Conservation (phyloP, 1,140 invertebrate species). For the Hypothenemus hampei region DNA sequence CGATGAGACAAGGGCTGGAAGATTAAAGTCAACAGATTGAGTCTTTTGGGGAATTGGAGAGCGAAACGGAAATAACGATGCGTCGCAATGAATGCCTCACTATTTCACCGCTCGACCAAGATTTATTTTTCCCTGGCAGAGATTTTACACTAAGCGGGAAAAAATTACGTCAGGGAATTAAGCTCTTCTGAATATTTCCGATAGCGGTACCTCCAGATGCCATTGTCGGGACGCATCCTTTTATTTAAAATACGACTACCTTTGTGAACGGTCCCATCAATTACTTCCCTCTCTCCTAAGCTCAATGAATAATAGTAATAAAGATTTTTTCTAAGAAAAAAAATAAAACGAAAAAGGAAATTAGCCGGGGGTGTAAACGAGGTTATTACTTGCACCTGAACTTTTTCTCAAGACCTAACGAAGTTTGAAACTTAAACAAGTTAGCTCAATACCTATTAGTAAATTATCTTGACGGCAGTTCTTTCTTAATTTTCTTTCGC, state of each 20-base stretch:
- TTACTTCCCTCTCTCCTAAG: too few species aligned
- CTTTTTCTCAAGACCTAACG: slow-evolving; percentile 16
- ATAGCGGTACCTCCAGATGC: slow-evolving; percentile 14
- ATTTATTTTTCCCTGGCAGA: slow-evolving; percentile 34
- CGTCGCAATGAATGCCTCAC: slow-evolving; percentile 36
- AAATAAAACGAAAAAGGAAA: too few species aligned
- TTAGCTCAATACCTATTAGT: slow-evolving; percentile 23
- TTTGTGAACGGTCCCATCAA: slow-evolving; percentile 10
- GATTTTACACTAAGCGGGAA: slow-evolving; percentile 25
- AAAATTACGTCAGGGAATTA: slow-evolving; percentile 25
- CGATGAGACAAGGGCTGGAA: slow-evolving; percentile 37
- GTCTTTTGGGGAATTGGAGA: slow-evolving; percentile 38
- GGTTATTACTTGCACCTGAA: slow-evolving; percentile 20
- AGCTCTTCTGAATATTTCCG: slow-evolving; percentile 26
- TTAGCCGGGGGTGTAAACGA: too few species aligned
- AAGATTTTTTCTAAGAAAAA: too few species aligned
- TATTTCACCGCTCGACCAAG: slow-evolving; percentile 32
- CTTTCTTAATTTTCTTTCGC: slow-evolving; percentile 24
- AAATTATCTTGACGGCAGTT: slow-evolving; percentile 23
- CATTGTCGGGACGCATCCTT: slow-evolving; percentile 14
- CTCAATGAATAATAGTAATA: too few species aligned
- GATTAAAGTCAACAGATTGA: slow-evolving; percentile 41
- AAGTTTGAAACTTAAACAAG: slow-evolving; percentile 19
- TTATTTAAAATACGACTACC: slow-evolving; percentile 13
- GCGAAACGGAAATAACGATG: slow-evolving; percentile 40